Evolutionary conservation across 2,113 vertebrate species (phyloP).

Genomic region (Cephalopterus ornatus): DNA sequence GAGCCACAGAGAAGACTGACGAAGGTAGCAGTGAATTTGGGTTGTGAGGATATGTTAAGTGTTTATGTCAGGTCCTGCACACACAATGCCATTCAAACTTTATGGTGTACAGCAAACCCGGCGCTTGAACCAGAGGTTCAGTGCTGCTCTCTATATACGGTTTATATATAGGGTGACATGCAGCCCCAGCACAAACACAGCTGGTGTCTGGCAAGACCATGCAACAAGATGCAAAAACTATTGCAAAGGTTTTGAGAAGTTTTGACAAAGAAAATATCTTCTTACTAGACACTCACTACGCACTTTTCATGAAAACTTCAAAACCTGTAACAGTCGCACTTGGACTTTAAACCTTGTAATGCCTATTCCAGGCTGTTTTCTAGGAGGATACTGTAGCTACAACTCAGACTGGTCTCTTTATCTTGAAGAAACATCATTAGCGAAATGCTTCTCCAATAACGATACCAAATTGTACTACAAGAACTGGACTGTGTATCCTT

Average conservation of each 20-base stretch:
- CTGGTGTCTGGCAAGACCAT: background rate
- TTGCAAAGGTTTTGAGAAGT: background rate
- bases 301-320: background rate
- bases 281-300: background rate
- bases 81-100: fast-evolving
- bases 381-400: background rate
- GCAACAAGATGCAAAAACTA: background rate
- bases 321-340: background rate
- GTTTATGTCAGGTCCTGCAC: background rate
- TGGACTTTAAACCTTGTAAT: background rate
- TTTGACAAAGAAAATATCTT: background rate
- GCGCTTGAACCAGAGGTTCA: background rate
- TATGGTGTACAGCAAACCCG: background rate
- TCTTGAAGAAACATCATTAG: background rate
- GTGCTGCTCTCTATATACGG: background rate
- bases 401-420: background rate
- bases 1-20: background rate
- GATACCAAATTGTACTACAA: background rate
- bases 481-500: background rate
- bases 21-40: background rate
- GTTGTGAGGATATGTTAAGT: fast-evolving
- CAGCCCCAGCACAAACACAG: background rate
- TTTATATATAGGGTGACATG: background rate
- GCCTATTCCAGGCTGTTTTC: background rate
- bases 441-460: background rate